Evolutionary conservation across 2,888 invertebrate genomes (phyloP), one percentile per base, ranked within the genome.

Genomic region (Drosophila austrosaltans): DNA sequence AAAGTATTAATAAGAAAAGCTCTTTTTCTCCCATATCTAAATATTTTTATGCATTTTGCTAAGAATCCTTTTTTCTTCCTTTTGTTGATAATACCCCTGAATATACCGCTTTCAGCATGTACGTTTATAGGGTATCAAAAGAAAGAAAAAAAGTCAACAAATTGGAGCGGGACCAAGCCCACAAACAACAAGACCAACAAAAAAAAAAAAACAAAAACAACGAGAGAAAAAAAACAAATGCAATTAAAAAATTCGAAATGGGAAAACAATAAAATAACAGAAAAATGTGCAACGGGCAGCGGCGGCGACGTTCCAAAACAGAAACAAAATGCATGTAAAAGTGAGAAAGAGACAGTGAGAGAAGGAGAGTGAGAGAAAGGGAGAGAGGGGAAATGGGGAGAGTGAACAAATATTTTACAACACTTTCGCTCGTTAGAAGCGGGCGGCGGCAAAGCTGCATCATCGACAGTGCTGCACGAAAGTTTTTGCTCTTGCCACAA

Each of bases 381-480:
- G 20, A 28, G 28, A 28, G 20, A 36, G n/a, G 30, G 30, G 22
- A 28, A 6, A 22, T 42, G 48, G 30, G 40, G 56, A 69, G 70
- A 70, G 53, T 53, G 63, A 69, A 74, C 68, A 69, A 88, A 86
- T 83, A 87, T 83, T 87, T 85, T 74, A 81, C 81, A 86, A 82
- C 88, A 85, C 85, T 85, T 85, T 85, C 85, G 89, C 85, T 89
- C 85, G 87, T 88, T 89, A 88, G 88, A 85, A 85, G 89, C 87
- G 74, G 72, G 76, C 87, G 72, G 76, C 87, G 79, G 67, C 30
- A 53, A 71, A 44, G 66, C 63, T 42, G 53, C 39, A 28, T 42
- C 42, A 56, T 42, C 30, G 36, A 69, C 75, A 75, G 69, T 75
- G 63, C 76, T 60, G 76, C 72, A 72, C 69, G 72, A 72, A 75